These are phyloP conservation scores for Melospiza georgiana DNA, from an alignment of 2,113 vertebrate genomes.

Conservation along the genomic window DNA sequence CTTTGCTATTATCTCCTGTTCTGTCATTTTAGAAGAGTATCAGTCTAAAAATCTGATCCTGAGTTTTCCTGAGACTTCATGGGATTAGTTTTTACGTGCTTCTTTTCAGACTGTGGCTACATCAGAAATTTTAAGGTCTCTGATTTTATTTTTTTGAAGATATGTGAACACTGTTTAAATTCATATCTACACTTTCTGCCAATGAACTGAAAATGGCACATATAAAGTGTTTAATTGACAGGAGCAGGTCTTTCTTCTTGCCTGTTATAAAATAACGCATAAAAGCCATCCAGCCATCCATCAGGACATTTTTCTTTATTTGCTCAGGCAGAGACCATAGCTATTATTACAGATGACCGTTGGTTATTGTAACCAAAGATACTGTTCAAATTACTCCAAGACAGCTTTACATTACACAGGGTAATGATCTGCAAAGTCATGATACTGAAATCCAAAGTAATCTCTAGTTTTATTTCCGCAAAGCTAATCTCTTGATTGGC, in stretches of 20 bases:
- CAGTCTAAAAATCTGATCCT: not conserved
- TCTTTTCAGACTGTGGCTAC: not conserved
- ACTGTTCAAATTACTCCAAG: not conserved
- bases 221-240: not conserved
- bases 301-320: not conserved
- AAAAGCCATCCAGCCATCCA: not conserved
- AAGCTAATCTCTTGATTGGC: not conserved
- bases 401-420: not conserved
- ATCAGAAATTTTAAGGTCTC: not conserved
- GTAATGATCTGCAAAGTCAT: not conserved
- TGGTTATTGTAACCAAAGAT: not conserved
- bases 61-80: not conserved
- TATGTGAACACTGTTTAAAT: not conserved
- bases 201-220: not conserved
- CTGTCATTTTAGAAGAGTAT: not conserved
- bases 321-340: not conserved
- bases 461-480: not conserved
- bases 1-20: not conserved
- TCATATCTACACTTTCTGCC: not conserved
- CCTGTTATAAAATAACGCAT: not conserved
- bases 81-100: not conserved
- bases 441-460: not conserved
- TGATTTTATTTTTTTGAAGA: not conserved
- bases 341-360: not conserved
- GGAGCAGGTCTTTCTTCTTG: not conserved